phyloP scores from a whole-genome alignment of 1,140 invertebrate genomes.

The Zaprionus africanus region DNA sequence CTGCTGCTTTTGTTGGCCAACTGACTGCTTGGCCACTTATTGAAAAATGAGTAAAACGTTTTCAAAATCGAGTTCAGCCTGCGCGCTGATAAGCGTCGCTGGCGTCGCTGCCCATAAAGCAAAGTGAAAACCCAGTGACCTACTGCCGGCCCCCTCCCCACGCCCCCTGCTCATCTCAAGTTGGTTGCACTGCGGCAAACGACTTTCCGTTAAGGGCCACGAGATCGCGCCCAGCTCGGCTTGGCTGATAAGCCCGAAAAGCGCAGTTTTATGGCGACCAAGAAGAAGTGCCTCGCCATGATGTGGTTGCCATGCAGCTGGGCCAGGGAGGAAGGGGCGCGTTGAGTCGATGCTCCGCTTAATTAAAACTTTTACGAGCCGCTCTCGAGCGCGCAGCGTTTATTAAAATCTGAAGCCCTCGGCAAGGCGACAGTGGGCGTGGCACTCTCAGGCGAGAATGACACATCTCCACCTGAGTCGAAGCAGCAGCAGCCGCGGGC shows the following conservation, averaged over 20 bases:
- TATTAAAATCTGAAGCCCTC: slow-evolving; percentile 73
- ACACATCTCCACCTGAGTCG: slow-evolving; percentile 52
- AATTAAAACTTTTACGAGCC: slow-evolving; percentile 72
- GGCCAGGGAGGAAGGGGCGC: neutral
- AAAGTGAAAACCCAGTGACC: slow-evolving; percentile 82
- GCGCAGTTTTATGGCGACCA: slow-evolving; percentile 57
- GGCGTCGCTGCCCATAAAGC: slow-evolving; percentile 57
- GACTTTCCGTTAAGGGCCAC: slow-evolving; percentile 17
- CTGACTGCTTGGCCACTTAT: slow-evolving; percentile 53
- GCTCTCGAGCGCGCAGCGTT: slow-evolving; percentile 56
- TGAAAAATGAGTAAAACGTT: slow-evolving; percentile 77
- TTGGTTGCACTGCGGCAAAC: slow-evolving; percentile 16
- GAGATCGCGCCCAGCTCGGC: slow-evolving; percentile 2
- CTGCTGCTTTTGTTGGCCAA: slow-evolving; percentile 17
- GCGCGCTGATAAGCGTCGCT: slow-evolving; percentile 64
- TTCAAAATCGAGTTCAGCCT: slow-evolving; percentile 70
- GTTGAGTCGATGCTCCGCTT: slow-evolving; percentile 46
- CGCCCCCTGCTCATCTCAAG: neutral
- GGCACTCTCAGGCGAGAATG: slow-evolving; percentile 33
- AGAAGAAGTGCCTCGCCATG: slow-evolving; percentile 38
- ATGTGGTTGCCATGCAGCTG: slow-evolving; percentile 27
- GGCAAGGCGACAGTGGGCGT: slow-evolving; percentile 48
- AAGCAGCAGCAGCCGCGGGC: neutral
- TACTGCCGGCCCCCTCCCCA: slow-evolving; percentile 40
- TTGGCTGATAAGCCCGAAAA: slow-evolving; percentile 55